A percentile compares a stretch with the other conserved stretches of the same genome.
Evolutionary conservation across 2,113 vertebrate genomes (phyloP).

Genomic region (Proterorhinus semilunaris): DNA sequence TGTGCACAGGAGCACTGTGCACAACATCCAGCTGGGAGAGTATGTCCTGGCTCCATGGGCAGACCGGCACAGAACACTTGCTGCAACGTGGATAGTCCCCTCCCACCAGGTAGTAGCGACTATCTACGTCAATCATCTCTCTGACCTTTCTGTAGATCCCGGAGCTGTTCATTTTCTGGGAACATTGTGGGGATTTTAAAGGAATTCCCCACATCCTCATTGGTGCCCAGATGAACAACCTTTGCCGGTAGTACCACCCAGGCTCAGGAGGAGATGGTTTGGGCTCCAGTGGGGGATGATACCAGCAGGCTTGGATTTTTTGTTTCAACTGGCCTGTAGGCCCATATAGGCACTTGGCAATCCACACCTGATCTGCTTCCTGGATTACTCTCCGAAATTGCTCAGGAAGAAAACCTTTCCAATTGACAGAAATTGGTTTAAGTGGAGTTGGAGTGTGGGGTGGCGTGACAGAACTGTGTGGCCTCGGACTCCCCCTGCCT

Average conservation of each 20-base stretch:
- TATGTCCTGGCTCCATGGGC: neutral
- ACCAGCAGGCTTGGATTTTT: no score
- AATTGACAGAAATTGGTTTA: neutral
- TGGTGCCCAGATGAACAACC: no score
- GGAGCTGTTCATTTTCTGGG: neutral
- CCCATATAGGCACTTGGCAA: no score
- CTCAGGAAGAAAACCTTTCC: neutral
- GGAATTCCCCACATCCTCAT: no score
- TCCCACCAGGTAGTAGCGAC: neutral
- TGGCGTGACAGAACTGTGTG: no score
- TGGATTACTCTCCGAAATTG: neutral
- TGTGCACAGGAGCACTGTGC: neutral
- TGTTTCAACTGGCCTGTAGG: no score
- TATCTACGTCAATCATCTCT: neutral
- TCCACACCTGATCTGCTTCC: no score
- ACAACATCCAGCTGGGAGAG: neutral
- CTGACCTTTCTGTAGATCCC: neutral
- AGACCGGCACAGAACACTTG: slow-evolving; percentile 3
- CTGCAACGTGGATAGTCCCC: neutral
- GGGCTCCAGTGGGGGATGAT: neutral
- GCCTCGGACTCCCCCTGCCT: no score
- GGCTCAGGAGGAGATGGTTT: neutral
- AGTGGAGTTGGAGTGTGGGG: neutral
- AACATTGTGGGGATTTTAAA: neutral
- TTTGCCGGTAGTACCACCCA: no score